Conservation (phyloP, 2,113 vertebrate genomes). For the Oreochromis niloticus region DNA sequence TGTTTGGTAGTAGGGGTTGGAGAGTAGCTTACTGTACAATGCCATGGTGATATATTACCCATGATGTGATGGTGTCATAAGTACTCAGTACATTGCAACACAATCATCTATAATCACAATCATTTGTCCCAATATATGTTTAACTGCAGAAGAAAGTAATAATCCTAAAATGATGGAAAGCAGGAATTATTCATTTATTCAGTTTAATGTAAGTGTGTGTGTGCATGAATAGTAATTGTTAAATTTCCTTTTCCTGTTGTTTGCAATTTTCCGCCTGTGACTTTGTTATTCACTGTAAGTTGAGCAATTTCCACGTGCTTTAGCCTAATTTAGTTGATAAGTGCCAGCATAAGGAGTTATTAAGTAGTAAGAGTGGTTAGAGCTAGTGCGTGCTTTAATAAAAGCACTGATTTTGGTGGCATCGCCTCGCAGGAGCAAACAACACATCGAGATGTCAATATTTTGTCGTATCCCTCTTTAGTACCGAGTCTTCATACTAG, state of each 20-base stretch:
- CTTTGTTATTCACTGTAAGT: not conserved
- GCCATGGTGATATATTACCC: not conserved
- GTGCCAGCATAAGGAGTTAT: not conserved
- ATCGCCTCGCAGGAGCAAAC: not conserved
- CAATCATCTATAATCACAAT: not conserved
- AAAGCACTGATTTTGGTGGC: not conserved
- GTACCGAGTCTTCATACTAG: not conserved
- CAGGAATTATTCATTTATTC: not conserved
- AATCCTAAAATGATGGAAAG: not conserved
- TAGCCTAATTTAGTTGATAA: not conserved
- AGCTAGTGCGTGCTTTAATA: not conserved
- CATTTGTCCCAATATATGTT: not conserved
- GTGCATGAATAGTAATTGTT: not conserved
- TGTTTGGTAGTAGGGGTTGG: not conserved
- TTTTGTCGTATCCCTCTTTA: not conserved
- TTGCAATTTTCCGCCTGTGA: not conserved
- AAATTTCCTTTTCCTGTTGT: not conserved
- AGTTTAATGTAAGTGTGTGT: not conserved
- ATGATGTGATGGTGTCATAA: not conserved
- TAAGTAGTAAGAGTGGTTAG: not conserved
- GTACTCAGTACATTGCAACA: not conserved
- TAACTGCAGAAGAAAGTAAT: not conserved
- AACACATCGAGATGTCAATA: not conserved
- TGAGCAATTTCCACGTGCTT: not conserved
- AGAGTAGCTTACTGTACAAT: not conserved